A percentile compares a stretch with the other conserved stretches of the same genome.
Evolutionary conservation across 2,797 vertebrate genomes (phyloP).

Genomic region (Arrhamphus sclerolepis): DNA sequence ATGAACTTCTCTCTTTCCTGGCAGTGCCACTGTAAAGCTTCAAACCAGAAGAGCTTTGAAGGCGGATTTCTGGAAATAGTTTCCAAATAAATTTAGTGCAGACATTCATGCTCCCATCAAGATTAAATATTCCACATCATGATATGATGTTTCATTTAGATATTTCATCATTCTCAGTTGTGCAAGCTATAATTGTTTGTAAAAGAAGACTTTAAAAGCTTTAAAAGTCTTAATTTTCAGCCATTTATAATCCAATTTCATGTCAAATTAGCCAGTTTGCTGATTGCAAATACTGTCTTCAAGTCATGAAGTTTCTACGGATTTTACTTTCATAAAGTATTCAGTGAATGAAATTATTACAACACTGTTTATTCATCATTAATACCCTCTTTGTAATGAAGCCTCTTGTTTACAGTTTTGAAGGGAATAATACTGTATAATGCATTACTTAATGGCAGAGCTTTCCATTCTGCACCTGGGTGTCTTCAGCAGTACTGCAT

Average conservation of each 20-base stretch:
- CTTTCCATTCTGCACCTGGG: constrained; percentile 59
- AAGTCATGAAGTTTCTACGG: background rate
- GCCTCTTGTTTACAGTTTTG: no score
- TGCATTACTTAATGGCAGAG: constrained; percentile 45
- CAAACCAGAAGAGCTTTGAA: no score
- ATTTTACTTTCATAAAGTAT: background rate
- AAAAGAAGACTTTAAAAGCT: background rate
- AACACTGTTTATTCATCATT: no score
- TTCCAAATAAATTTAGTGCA: no score
- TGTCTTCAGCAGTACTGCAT: constrained; percentile 39
- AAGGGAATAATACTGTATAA: constrained; percentile 18
- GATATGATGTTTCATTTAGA: constrained; percentile 5
- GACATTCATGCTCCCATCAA: no score
- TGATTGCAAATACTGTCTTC: background rate
- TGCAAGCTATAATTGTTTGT: background rate
- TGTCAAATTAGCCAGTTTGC: background rate
- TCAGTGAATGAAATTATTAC: no score
- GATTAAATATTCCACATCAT: background rate
- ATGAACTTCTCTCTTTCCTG: no score
- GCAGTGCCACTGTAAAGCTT: no score
- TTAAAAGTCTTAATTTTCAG: background rate
- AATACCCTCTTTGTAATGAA: no score
- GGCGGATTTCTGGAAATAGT: no score
- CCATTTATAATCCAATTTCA: background rate
- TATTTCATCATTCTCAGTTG: background rate